Evolutionary conservation across 2,888 invertebrate species (phyloP), one percentile per base, ranked within the genome.

Genomic region (Tillus elongatus): DNA sequence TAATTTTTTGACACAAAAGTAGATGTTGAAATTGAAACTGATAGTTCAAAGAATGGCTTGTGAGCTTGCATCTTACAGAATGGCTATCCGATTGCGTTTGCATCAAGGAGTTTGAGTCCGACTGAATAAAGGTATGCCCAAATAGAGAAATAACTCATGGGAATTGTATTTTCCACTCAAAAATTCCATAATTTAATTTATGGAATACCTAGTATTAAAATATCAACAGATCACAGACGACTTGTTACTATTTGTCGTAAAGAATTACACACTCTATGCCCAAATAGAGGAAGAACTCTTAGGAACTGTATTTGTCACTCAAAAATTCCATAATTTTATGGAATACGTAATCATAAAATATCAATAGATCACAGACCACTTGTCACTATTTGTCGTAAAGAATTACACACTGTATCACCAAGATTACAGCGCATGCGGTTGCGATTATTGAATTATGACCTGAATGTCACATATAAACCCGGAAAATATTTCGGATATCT

Each of bases 31-130:
- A 36, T 47, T 15, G 46, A 47, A 15, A n/a, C n/a, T n/a, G n/a
- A n/a, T n/a, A n/a, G n/a, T n/a, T n/a, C n/a, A n/a, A 42, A 41
- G 34, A 35, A 42, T 34, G 44, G 45, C 6, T 11, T 47, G 10
- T 47, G 46, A 1, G 47, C 44, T 6, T 45, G 36, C 9, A 8
- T 54, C 0, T 27, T 55, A 10, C 56, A 57, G 43, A 39, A 53
- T 29, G 32, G 42, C 12, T 30, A 35, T 9, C 50, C 53, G 13
- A 33, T 52, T 9, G 52, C 53, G n/a, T 54, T 52, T 41, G 50
- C 43, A 2, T 49, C 51, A 2, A 15, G 24, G 12, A 33, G 8
- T 19, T 24, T 26, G 8, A 12, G n/a, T n/a, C n/a, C n/a, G n/a
- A n/a, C n/a, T n/a, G n/a, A n/a, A n/a, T n/a, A n/a, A n/a, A n/a